Evolutionary conservation across 2,113 vertebrate genomes (phyloP).

Genomic region (Thermophis baileyi): DNA sequence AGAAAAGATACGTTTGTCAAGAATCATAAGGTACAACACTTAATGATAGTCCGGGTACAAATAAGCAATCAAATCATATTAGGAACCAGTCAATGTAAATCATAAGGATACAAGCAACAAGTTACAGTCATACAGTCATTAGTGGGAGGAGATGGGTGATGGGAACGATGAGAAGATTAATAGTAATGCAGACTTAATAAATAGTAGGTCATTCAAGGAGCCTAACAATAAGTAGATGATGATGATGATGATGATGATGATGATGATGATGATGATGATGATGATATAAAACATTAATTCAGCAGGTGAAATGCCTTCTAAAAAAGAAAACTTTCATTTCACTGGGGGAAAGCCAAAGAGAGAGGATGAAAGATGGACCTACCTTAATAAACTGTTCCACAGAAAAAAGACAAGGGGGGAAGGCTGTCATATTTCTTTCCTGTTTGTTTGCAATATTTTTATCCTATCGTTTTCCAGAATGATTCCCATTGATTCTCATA

Average conservation of each 20-base stretch:
- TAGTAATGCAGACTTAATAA: too few species aligned
- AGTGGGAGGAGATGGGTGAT: too few species aligned
- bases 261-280: neutral
- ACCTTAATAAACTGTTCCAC: neutral
- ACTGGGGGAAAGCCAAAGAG: neutral
- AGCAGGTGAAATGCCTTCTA: neutral
- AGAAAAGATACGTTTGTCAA: too few species aligned
- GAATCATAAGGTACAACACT: too few species aligned
- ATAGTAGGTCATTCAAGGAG: neutral
- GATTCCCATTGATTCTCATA: neutral
- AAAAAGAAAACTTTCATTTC: neutral
- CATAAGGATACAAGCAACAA: too few species aligned
- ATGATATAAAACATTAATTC: neutral
- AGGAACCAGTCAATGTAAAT: too few species aligned
- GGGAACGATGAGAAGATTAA: too few species aligned
- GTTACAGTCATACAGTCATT: too few species aligned
- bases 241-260: too few species aligned
- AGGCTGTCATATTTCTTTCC: neutral
- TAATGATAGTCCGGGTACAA: too few species aligned
- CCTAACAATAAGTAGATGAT: neutral
- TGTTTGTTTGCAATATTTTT: neutral
- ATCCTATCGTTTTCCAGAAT: neutral
- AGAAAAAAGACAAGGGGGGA: neutral
- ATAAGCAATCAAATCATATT: too few species aligned
- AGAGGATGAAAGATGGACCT: neutral